Evolutionary conservation across 2,113 vertebrate genomes (phyloP).

Genomic region (Ginglymostoma cirratum): DNA sequence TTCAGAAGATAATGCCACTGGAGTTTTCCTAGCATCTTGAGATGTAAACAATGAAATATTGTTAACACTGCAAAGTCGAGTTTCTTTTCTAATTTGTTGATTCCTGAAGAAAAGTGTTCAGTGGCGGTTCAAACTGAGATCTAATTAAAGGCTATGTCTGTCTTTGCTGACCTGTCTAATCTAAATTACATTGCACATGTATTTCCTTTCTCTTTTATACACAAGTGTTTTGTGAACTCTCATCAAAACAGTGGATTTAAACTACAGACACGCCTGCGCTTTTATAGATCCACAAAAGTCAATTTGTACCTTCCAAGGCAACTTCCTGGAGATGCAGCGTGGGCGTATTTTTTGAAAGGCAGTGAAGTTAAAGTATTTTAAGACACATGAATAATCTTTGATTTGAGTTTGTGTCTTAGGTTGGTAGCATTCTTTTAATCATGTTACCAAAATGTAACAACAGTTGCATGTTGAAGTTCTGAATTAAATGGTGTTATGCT

Average conservation of each 20-base stretch:
- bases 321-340: background rate
- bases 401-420: background rate
- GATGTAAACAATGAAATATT: background rate
- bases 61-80: background rate
- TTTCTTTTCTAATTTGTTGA: background rate
- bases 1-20: background rate
- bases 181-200: background rate
- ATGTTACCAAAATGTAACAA: background rate
- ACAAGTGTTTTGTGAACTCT: background rate
- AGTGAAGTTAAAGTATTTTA: constrained; percentile 14
- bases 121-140: background rate
- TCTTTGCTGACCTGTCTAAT: background rate
- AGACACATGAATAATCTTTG: background rate
- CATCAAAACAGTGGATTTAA: background rate
- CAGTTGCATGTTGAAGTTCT: background rate
- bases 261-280: background rate
- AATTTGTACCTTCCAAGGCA: background rate
- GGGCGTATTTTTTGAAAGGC: background rate
- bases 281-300: constrained; percentile 10
- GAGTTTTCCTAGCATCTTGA: background rate
- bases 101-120: background rate
- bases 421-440: background rate
- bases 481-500: constrained; percentile 19
- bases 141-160: background rate
- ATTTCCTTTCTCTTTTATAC: background rate